phyloP scores from a whole-genome alignment of 2,888 invertebrate genomes.

The Beris morrisii region DNA sequence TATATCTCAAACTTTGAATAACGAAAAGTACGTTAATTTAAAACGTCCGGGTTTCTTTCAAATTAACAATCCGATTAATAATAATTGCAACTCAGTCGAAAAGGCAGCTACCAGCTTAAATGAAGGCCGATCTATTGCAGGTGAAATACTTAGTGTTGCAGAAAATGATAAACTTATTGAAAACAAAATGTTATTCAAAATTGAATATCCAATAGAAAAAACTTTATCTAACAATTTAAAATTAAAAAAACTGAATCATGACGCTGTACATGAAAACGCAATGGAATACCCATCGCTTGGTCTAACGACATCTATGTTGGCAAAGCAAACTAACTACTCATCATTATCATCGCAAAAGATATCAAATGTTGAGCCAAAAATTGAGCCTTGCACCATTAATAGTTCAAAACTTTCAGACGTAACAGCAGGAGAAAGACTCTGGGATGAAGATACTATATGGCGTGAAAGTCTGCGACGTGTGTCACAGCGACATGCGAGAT shows the following conservation, averaged over 20 bases:
- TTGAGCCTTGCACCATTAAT: constrained; percentile 31
- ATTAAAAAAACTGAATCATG: constrained; percentile 35
- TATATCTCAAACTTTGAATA: constrained; percentile 62
- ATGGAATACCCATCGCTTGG: constrained; percentile 25
- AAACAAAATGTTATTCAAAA: constrained; percentile 53
- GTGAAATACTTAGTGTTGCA: constrained; percentile 60
- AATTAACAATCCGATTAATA: constrained; percentile 71
- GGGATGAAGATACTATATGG: constrained; percentile 85
- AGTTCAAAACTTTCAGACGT: constrained; percentile 40
- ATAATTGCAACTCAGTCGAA: constrained; percentile 33
- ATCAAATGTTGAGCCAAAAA: constrained; percentile 33
- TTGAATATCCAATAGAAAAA: constrained; percentile 47
- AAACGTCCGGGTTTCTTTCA: constrained; percentile 63
- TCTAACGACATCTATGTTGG: constrained; percentile 29
- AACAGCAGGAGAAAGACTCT: constrained; percentile 70
- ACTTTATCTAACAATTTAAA: constrained; percentile 34
- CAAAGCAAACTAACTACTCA: constrained; percentile 43
- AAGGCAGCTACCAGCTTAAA: constrained; percentile 11
- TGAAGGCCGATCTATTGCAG: constrained; percentile 48
- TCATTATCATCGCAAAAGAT: constrained; percentile 30
- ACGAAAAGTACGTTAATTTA: constrained; percentile 69
- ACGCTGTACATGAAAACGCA: constrained; percentile 1
- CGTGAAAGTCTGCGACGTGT: constrained; percentile 76
- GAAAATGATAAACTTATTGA: constrained; percentile 62
- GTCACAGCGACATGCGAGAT: constrained; percentile 78